Evolutionary conservation across 1,140 invertebrate genomes (phyloP), one percentile per base, ranked within the genome.

Genomic region (Philopotamus ludificatus): DNA sequence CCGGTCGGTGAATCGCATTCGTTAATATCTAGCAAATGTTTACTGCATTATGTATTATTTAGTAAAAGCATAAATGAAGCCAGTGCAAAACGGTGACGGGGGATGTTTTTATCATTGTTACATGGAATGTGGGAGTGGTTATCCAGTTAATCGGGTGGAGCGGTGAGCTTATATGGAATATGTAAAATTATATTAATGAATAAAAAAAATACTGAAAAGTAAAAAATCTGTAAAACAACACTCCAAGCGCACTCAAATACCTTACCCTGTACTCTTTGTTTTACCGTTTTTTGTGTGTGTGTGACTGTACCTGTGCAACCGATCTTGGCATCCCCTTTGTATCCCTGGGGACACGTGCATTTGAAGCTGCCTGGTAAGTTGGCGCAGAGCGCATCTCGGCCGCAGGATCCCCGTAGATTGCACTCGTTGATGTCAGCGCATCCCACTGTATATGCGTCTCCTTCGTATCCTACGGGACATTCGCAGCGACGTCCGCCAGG

Each of bases 391-490:
- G 90, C 89, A 66, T 86, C 86, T 67, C 86, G 77, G 25, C 89
- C 89, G 73, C 91, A 93, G 34, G 88, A 86, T 25, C 45, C 64
- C 2, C 50, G 28, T 4, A 15, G 7, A n/a, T 34, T 25, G 44
- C 68, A 70, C 51, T 70, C 68, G 50, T 70, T 42, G 9, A 44
- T 63, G 44, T 70, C 68, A 0, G 72, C 71, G 71, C 88, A 92
- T 54, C 88, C 88, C n/a, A 78, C 79, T 9, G 81, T 77, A 58
- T 83, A 81, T 26, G 85, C 83, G 72, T 92, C 89, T 20, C 91
- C 91, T 21, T 87, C 84, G 74, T 84, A 91, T 49, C 93, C 94
- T 41, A 83, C 75, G 23, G 90, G 90, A 77, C 94, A 97, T 69
- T 88, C 85, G 81, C 94, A 96, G 71, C 85, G 84, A 78, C 89